Evolutionary conservation across 2,113 vertebrate genomes (phyloP).

Genomic region (Trematocara nigrifrons): DNA sequence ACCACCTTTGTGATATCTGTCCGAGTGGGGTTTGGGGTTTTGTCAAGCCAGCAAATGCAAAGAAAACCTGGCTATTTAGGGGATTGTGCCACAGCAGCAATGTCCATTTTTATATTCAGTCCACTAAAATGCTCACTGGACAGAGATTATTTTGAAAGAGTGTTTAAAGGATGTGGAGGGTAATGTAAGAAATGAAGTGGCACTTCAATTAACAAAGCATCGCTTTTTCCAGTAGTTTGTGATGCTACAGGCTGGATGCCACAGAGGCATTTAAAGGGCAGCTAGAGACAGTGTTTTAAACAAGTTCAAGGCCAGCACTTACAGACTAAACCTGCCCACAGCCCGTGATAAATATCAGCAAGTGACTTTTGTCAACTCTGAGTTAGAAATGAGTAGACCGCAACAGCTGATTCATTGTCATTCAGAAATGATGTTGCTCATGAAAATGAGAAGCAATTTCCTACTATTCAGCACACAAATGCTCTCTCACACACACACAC

Average conservation of each 20-base stretch:
- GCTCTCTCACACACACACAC: neutral
- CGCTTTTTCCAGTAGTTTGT: neutral
- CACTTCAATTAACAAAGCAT: neutral
- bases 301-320: neutral
- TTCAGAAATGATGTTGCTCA: neutral
- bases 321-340: neutral
- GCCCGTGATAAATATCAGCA: neutral
- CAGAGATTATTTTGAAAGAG: neutral
- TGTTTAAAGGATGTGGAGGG: neutral
- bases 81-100: neutral
- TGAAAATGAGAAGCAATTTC: neutral
- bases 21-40: fast-evolving
- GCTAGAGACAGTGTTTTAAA: neutral
- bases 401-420: neutral
- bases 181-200: neutral
- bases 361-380: neutral
- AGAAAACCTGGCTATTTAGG: neutral
- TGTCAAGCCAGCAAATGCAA: neutral
- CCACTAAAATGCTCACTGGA: neutral
- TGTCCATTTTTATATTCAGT: neutral
- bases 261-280: neutral
- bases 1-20: neutral
- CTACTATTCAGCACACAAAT: neutral
- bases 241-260: neutral
- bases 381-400: neutral